phyloP scores from a whole-genome alignment of 2,113 vertebrate genomes.

The Nerophis lumbriciformis region DNA sequence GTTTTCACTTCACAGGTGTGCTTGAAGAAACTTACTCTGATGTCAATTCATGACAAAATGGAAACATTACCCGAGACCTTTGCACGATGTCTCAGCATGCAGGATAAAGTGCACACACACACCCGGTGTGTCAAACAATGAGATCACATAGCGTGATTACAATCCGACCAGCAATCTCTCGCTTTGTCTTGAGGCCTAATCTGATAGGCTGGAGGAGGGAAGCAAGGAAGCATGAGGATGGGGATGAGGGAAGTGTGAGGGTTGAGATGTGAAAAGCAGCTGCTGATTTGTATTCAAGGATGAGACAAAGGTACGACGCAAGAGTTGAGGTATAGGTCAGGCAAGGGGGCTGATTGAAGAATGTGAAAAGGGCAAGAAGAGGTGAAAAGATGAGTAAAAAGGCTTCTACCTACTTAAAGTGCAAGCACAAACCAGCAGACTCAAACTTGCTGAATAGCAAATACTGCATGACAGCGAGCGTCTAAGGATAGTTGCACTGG shows the following conservation, averaged over 20 bases:
- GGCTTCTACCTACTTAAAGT: too few relatives aligned
- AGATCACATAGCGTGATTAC: slow-evolving; percentile 68
- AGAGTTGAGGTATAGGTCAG: slow-evolving; percentile 11
- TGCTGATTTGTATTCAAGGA: slow-evolving; percentile 11
- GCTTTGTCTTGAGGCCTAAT: slow-evolving; percentile 59
- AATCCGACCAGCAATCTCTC: slow-evolving; percentile 64
- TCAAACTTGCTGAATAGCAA: too few relatives aligned
- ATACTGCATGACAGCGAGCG: too few relatives aligned
- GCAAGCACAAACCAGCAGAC: too few relatives aligned
- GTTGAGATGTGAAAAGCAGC: slow-evolving; percentile 16
- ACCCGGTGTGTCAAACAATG: slow-evolving; percentile 52
- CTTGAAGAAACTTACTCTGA: too few relatives aligned
- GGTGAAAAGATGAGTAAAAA: background rate
- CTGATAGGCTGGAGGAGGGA: slow-evolving; percentile 37
- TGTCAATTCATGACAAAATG: too few relatives aligned
- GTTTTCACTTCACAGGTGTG: too few relatives aligned
- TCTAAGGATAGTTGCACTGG: too few relatives aligned
- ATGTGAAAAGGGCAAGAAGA: slow-evolving; percentile 10
- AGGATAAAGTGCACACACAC: slow-evolving; percentile 37
- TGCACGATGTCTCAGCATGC: slow-evolving; percentile 39
- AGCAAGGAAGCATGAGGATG: slow-evolving; percentile 12
- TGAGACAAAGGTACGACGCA: slow-evolving; percentile 9
- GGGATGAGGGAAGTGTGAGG: background rate
- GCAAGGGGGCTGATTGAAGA: background rate
- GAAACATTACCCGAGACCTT: background rate